These are phyloP conservation scores for Brachylomia viminalis DNA, from an alignment of 2,888 invertebrate species.

Conservation along the genomic window DNA sequence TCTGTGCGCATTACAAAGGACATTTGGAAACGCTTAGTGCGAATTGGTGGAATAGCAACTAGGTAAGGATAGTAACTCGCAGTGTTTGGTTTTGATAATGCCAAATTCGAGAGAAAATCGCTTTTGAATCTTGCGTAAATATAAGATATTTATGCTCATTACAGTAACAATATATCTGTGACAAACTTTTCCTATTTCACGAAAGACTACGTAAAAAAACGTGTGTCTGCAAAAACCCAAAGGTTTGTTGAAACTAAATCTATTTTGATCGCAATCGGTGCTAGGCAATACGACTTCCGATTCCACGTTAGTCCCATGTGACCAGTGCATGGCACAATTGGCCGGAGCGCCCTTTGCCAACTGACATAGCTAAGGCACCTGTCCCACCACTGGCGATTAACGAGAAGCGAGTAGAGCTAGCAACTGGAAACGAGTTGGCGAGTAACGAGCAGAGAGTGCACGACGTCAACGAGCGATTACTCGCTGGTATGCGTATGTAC, in stretches of 20 bases:
- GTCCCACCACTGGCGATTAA: background rate
- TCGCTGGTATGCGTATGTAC: background rate
- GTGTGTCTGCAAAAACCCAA: constrained; percentile 4
- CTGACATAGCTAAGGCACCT: background rate
- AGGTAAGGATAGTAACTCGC: no score
- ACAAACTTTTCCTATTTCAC: background rate
- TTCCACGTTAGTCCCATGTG: constrained; percentile 47
- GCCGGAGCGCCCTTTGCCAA: constrained; percentile 25
- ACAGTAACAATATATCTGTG: background rate
- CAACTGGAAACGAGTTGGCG: no score
- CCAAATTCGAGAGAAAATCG: background rate
- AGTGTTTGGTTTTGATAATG: background rate
- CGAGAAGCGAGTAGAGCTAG: background rate
- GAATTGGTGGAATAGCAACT: no score
- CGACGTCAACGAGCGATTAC: background rate
- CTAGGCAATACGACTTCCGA: constrained; percentile 45
- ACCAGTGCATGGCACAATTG: constrained; percentile 44
- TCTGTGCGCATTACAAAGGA: no score
- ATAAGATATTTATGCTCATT: background rate
- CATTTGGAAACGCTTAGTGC: no score
- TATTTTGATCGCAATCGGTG: constrained; percentile 45
- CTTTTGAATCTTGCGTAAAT: background rate
- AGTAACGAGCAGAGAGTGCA: background rate
- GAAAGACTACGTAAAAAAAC: background rate
- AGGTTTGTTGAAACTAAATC: constrained; percentile 16